Evolutionary conservation across 2,113 vertebrate species (phyloP), one percentile per base, ranked within the genome.

Genomic region (Heterocephalus glaber): DNA sequence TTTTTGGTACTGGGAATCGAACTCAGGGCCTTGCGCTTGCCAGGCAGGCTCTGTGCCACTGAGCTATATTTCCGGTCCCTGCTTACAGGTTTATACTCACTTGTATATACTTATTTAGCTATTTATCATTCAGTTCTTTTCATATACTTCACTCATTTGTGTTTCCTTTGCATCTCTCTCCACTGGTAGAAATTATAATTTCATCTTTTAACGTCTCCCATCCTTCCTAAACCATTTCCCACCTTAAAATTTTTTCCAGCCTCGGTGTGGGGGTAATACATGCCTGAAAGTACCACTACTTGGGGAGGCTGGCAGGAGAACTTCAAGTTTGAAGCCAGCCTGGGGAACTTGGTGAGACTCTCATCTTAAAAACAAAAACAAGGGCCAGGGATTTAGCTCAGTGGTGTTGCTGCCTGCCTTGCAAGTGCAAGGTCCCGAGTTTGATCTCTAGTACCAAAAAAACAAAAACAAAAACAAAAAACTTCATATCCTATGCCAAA

Each of bases 201-300:
- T 95, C 77, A 93, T 77, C 58, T 61, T 94, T 80, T 47, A 63
- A 33, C 56, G 13, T 70, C 70, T 76, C 28, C 52, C 52, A 93
- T 85, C 14, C 35, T 85, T 96, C 66, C 30, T 52, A 3, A 86
- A 91, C 30, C 41, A 89, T 52, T 91, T 89, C 49, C 72, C 38
- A 35, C 24, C 70, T 86, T 54, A 20, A 79, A 54, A 52, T 20
- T 17, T 22, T 79, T 35, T 54, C 49, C 49, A 52, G 3, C 47
- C 26, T 79, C 8, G 47, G 76, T 11, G n/a, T n/a, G n/a, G n/a
- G 47, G 47, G 30, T 35, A 33, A 35, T 35, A 9, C 26, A 20
- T 52, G 30, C 76, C 49, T 35, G 28, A 35, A 44, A 79, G 47
- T 33, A 17, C 30, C 16, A 35, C 30, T 35, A 52, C 30, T 11